phyloP scores from a whole-genome alignment of 2,888 invertebrate species.

The Drosophila recens region DNA sequence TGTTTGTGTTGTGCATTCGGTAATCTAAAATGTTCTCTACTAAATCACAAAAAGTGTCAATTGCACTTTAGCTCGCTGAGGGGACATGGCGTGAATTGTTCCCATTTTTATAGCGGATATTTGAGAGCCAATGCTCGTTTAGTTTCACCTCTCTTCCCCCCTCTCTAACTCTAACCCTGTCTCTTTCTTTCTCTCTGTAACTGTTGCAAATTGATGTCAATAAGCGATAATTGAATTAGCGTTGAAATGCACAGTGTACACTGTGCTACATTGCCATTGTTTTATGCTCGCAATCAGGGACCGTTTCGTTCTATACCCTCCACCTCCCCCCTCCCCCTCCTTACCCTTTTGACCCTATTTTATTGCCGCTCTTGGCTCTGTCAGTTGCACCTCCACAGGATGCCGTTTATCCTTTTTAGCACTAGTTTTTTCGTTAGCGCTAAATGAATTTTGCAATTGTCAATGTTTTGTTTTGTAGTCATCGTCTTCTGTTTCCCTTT shows the following conservation, averaged over 20 bases:
- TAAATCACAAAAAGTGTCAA: constrained; percentile 78
- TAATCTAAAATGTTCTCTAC: constrained; percentile 68
- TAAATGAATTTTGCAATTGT: constrained; percentile 57
- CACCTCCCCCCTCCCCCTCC: background rate
- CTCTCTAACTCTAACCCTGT: background rate
- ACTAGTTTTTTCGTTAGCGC: constrained; percentile 7
- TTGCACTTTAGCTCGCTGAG: constrained; percentile 61
- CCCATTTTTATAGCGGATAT: constrained; percentile 48
- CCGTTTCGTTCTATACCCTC: constrained; percentile 10
- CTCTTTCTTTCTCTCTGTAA: constrained; percentile 13
- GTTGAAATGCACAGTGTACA: constrained; percentile 69
- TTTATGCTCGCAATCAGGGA: constrained; percentile 54
- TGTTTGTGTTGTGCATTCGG: constrained; percentile 51
- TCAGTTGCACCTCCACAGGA: constrained; percentile 23
- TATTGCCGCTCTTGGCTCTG: constrained; percentile 10
- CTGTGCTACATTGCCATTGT: constrained; percentile 67
- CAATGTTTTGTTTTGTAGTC: constrained; percentile 50
- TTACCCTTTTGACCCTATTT: constrained; percentile 10
- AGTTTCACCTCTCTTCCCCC: constrained; percentile 2
- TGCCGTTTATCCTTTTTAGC: constrained; percentile 32
- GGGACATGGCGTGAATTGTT: constrained; percentile 21
- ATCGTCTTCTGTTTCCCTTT: constrained; percentile 11
- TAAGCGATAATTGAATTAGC: constrained; percentile 83
- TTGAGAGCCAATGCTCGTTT: constrained; percentile 34
- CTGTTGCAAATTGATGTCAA: constrained; percentile 77